Conservation (phyloP, 2,797 vertebrate genomes). For the Smutsia temminckii region DNA sequence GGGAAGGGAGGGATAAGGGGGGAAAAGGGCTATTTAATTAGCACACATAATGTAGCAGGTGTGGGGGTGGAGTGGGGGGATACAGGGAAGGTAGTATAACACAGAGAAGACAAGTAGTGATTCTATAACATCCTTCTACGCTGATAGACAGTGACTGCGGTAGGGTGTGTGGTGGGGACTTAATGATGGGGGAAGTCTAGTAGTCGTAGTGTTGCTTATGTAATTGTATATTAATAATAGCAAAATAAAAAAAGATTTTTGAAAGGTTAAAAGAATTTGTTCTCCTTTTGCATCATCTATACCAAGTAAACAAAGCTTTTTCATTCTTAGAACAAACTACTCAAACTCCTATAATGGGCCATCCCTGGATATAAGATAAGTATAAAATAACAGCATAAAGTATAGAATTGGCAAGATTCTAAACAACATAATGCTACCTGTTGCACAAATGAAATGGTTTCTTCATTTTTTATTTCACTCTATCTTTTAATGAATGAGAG, state of each 20-base stretch:
- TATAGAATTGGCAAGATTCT: not conserved
- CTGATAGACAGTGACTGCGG: too few species aligned
- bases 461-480: conserved; percentile 17
- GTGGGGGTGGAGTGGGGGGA: too few species aligned
- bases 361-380: not conserved
- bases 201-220: too few species aligned
- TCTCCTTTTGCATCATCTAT: not conserved
- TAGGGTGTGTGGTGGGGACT: too few species aligned
- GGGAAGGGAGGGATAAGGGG: too few species aligned
- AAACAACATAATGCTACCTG: not conserved
- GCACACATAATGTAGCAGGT: too few species aligned
- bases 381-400: not conserved
- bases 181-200: too few species aligned
- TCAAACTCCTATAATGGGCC: not conserved
- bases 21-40: too few species aligned
- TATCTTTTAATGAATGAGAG: not conserved
- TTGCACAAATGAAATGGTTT: not conserved
- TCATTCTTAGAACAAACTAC: not conserved
- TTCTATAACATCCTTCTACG: too few species aligned
- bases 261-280: conserved; percentile 25
- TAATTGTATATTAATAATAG: too few species aligned
- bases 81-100: too few species aligned
- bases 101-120: too few species aligned
- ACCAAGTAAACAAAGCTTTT: not conserved
- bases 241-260: not conserved